Percentiles rank a stretch among this genome's conserved stretches.
Conservation (phyloP, 2,888 invertebrate species). For the Latheticus oryzae region DNA sequence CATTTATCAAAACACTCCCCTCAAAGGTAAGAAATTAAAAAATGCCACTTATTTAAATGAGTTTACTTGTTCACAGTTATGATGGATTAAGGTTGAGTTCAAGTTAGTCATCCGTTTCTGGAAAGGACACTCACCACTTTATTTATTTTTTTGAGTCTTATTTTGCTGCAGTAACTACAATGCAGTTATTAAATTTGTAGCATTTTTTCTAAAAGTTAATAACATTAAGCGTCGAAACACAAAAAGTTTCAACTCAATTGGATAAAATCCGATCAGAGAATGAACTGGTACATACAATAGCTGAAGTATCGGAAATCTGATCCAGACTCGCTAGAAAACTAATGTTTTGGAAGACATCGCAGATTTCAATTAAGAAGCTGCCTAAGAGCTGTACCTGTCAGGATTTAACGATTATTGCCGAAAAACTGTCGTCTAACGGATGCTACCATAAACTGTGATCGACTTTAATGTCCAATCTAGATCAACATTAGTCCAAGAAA, state of each 20-base stretch:
- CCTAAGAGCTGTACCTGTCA: conserved; percentile 56
- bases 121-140: conserved; percentile 46
- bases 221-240: conserved; percentile 27
- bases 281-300: conserved; percentile 44
- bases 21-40: conserved; percentile 54
- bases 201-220: conserved; percentile 40
- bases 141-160: conserved; percentile 22
- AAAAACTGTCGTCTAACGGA: conserved; percentile 54
- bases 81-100: conserved; percentile 58
- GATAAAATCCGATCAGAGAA: conserved; percentile 46
- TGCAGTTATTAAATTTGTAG: conserved; percentile 32
- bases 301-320: conserved; percentile 53
- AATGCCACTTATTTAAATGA: conserved; percentile 56
- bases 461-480: conserved; percentile 43
- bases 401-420: conserved; percentile 58
- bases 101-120: conserved; percentile 55
- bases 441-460: conserved; percentile 55
- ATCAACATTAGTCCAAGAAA: conserved; percentile 36
- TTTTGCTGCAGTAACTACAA: no score
- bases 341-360: conserved; percentile 57
- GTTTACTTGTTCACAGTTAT: conserved; percentile 51
- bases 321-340: conserved; percentile 48
- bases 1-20: conserved; percentile 41
- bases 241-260: conserved; percentile 31
- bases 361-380: conserved; percentile 58